Percentiles rank a stretch among this genome's conserved stretches.
Conservation (phyloP, 1,140 invertebrate genomes). For the Sinella curviseta region DNA sequence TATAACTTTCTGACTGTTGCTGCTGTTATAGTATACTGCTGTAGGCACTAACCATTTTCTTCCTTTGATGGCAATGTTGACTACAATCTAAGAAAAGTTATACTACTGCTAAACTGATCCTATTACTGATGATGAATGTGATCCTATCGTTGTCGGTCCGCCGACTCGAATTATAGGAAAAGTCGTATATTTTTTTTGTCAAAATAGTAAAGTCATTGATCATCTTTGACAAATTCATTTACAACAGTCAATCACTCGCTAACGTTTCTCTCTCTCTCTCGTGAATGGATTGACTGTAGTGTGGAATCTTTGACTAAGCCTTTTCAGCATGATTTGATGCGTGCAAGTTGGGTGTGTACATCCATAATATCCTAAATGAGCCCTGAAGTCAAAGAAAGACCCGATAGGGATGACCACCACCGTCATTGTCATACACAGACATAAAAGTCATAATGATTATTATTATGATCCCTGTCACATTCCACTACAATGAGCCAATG, state of each 20-base stretch:
- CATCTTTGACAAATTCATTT: constrained; percentile 40
- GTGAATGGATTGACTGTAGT: too few relatives aligned
- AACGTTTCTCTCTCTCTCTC: too few relatives aligned
- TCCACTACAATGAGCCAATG: not conserved
- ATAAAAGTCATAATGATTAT: too few relatives aligned
- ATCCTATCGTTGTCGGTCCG: not conserved
- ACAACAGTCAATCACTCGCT: constrained; percentile 33
- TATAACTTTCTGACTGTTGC: too few relatives aligned
- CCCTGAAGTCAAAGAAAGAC: too few relatives aligned
- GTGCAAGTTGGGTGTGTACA: not conserved
- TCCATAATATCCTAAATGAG: not conserved
- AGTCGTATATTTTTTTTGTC: too few relatives aligned
- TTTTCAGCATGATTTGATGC: not conserved
- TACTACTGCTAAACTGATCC: not conserved
- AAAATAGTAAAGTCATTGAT: too few relatives aligned
- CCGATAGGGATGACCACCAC: not conserved
- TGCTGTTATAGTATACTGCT: too few relatives aligned
- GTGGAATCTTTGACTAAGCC: too few relatives aligned
- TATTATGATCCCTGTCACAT: not conserved
- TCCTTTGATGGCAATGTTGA: too few relatives aligned
- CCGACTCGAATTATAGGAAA: not conserved
- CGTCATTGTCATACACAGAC: not conserved
- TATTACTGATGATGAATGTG: not conserved
- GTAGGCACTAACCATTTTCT: too few relatives aligned
- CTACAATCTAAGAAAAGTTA: not conserved